Evolutionary conservation across 2,113 vertebrate genomes (phyloP).

Genomic region (Labeo catla): DNA sequence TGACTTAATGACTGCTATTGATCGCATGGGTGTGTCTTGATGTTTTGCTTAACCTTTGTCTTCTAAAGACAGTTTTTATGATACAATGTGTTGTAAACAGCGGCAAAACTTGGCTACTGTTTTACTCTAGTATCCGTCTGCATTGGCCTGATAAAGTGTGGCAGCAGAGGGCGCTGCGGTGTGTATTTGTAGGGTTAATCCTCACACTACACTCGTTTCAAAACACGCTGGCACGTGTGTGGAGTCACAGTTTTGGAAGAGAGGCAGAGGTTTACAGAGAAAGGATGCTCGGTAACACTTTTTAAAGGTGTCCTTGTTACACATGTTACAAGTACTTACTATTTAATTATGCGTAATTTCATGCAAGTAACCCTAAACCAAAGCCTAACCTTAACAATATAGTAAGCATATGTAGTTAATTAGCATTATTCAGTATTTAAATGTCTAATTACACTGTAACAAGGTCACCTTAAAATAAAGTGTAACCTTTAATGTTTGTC

Average conservation of each 20-base stretch:
- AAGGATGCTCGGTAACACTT: background rate
- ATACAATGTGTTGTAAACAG: background rate
- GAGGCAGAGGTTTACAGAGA: background rate
- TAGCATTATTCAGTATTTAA: no score
- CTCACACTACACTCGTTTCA: background rate
- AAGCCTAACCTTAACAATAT: no score
- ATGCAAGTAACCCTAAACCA: no score
- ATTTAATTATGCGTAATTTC: no score
- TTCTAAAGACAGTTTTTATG: background rate
- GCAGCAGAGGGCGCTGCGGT: background rate
- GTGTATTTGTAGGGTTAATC: background rate
- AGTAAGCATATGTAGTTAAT: no score
- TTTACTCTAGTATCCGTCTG: background rate
- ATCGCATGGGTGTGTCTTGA: background rate
- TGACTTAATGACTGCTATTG: background rate
- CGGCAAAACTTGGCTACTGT: background rate
- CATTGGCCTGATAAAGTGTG: background rate
- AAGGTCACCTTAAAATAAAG: no score
- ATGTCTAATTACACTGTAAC: no score
- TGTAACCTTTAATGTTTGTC: no score
- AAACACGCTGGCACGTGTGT: background rate
- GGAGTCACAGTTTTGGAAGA: background rate
- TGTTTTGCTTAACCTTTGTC: background rate
- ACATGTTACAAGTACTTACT: no score
- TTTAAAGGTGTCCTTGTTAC: no score